phyloP scores from a whole-genome alignment of 2,797 vertebrate species.

The Glyptemys insculpta region DNA sequence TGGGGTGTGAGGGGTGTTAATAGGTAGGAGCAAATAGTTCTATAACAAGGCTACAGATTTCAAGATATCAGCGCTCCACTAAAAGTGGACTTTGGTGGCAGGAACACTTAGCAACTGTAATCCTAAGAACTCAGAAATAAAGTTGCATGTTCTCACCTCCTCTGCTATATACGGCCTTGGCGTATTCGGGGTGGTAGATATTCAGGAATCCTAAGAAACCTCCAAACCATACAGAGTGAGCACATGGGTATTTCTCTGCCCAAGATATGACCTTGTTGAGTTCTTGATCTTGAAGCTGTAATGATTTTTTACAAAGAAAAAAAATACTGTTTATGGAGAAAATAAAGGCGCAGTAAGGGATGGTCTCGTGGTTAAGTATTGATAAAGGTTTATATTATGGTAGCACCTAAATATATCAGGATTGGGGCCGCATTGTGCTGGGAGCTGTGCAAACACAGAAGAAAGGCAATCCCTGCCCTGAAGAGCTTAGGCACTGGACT shows the following conservation, averaged over 20 bases:
- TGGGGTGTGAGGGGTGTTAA: too few relatives aligned
- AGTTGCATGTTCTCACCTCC: conserved; percentile 78
- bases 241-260: conserved; percentile 80
- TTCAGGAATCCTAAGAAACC: conserved; percentile 79
- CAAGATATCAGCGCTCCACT: neutral
- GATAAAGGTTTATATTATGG: neutral
- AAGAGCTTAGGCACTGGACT: neutral
- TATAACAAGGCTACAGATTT: neutral
- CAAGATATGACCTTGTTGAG: conserved; percentile 76
- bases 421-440: neutral
- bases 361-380: neutral
- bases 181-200: conserved; percentile 89
- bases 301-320: neutral
- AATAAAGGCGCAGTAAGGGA: neutral
- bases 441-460: neutral
- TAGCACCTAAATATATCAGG: neutral
- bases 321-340: neutral
- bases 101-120: neutral
- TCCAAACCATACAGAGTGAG: conserved; percentile 84
- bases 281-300: neutral
- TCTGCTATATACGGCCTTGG: conserved; percentile 84
- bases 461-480: neutral
- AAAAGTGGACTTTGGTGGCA: neutral
- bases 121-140: neutral
- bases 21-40: neutral